Conservation (phyloP, 2,888 invertebrate species). For the Xylota segnis region DNA sequence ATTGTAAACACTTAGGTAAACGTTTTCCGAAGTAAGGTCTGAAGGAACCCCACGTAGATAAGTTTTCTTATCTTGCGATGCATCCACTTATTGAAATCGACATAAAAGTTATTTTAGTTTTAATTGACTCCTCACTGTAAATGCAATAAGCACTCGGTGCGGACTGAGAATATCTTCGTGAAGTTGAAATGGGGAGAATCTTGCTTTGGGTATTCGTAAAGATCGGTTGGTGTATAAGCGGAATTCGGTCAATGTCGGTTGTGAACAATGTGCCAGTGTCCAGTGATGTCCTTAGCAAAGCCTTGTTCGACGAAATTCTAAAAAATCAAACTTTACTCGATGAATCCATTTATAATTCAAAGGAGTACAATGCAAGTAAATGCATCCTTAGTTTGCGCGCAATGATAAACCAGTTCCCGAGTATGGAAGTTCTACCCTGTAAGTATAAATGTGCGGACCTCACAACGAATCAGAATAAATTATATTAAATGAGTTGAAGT, state of each 20-base stretch:
- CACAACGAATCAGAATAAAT: too few relatives aligned
- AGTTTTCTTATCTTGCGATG: too few relatives aligned
- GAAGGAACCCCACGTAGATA: too few relatives aligned
- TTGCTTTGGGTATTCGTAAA: not conserved
- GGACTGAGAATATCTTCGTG: too few relatives aligned
- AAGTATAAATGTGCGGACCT: constrained; percentile 25
- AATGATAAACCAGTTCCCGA: constrained; percentile 25
- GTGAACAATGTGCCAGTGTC: constrained; percentile 29
- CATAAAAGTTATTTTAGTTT: too few relatives aligned
- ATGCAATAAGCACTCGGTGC: too few relatives aligned
- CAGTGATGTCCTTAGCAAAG: constrained; percentile 25
- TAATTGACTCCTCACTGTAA: too few relatives aligned
- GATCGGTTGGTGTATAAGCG: not conserved
- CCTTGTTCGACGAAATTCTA: constrained; percentile 22
- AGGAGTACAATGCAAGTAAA: not conserved
- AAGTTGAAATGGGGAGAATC: not conserved
- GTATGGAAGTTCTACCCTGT: constrained; percentile 38
- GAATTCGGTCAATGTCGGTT: constrained; percentile 21
- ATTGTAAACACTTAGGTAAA: too few relatives aligned
- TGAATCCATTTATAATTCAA: not conserved
- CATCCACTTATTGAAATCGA: too few relatives aligned
- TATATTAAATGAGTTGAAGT: too few relatives aligned
- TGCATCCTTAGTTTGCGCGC: constrained; percentile 16
- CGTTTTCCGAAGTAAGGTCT: too few relatives aligned
- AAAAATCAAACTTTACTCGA: not conserved